These are phyloP conservation scores for Manis javanica DNA, from an alignment of 2,797 vertebrate species.

Conservation along the genomic window DNA sequence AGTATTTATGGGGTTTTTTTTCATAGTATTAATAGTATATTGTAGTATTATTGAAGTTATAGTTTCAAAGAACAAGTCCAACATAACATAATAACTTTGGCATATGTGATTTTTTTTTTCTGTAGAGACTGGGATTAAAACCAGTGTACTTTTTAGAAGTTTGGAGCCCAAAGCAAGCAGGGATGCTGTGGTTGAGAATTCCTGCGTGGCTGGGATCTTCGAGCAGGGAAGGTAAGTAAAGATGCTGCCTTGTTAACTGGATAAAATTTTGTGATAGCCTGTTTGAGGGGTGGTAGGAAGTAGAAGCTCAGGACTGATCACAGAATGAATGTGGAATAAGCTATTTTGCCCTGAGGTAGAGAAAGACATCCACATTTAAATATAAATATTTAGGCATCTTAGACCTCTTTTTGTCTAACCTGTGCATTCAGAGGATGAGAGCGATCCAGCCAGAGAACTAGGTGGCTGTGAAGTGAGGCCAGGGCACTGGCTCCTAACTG, in stretches of 20 bases:
- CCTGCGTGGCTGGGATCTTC: neutral
- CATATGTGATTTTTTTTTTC: neutral
- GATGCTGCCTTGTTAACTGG: neutral
- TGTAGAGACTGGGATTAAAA: neutral
- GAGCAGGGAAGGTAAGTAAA: neutral
- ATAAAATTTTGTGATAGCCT: neutral
- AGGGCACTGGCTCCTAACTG: neutral
- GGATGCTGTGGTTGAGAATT: neutral
- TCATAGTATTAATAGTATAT: slow-evolving; percentile 7
- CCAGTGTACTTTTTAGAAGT: neutral
- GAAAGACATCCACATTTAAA: neutral
- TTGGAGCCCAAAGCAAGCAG: neutral
- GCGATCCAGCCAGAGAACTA: neutral
- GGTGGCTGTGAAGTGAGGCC: neutral
- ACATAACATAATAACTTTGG: neutral
- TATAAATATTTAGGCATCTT: neutral
- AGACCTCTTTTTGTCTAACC: neutral
- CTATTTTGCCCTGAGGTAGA: neutral
- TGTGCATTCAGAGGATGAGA: neutral
- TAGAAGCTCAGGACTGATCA: neutral
- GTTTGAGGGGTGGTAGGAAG: neutral
- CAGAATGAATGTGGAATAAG: neutral
- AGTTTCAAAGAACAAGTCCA: slow-evolving; percentile 11
- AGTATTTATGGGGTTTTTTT: neutral
- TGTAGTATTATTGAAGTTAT: slow-evolving; percentile 36